A percentile compares a stretch with the other conserved stretches of the same genome.
These are phyloP conservation scores for Micronycteris hirsuta DNA, from an alignment of 2,113 vertebrate genomes.

Conservation along the genomic window DNA sequence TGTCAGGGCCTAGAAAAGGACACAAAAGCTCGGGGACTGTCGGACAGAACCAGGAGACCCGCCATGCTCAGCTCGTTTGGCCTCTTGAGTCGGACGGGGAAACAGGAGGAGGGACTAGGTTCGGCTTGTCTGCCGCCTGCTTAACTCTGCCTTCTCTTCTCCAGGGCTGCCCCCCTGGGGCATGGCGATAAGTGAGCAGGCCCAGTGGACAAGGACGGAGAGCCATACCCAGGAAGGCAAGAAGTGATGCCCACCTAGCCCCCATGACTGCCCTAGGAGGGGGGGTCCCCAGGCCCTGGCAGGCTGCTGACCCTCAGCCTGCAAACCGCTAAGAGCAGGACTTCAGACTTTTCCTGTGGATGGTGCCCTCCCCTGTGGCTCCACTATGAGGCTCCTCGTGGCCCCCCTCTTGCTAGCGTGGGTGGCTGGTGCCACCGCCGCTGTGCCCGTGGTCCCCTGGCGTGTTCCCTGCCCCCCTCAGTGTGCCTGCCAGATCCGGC, in stretches of 20 bases:
- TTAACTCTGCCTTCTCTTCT: slow-evolving; percentile 26
- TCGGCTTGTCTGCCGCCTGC: background rate
- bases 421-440: slow-evolving; percentile 73
- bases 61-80: too few relatives aligned
- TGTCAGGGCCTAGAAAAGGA: background rate
- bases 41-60: background rate
- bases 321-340: background rate
- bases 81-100: background rate
- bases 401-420: slow-evolving; percentile 83
- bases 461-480: slow-evolving; percentile 85
- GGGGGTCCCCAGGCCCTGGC: background rate
- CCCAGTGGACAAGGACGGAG: background rate
- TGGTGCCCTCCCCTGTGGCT: slow-evolving; percentile 8
- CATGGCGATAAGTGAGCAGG: background rate
- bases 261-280: slow-evolving; percentile 28
- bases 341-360: background rate
- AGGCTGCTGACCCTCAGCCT: slow-evolving; percentile 48
- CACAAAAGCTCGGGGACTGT: background rate
- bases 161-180: slow-evolving; percentile 17
- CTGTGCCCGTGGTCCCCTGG: slow-evolving; percentile 89
- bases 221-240: background rate
- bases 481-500: slow-evolving; percentile 92
- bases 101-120: background rate
- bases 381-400: slow-evolving; percentile 80
- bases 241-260: background rate